Conservation (phyloP, 2,888 invertebrate genomes). For the Drosophila parthenogenetica region DNA sequence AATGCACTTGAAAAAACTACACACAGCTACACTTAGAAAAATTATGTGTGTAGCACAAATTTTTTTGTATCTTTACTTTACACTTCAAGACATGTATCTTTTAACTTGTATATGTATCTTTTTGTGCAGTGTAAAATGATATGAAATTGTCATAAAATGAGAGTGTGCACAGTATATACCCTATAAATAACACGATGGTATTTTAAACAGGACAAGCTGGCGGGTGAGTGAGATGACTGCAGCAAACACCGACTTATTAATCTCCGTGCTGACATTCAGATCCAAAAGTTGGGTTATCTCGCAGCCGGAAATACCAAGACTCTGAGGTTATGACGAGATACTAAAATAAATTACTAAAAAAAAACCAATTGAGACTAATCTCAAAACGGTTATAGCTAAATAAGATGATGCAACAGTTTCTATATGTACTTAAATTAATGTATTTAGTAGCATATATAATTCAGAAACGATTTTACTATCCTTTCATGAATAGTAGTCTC, state of each 20-base stretch:
- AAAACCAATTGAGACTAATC: neutral
- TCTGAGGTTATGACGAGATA: neutral
- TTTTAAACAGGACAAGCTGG: neutral
- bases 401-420: conserved; percentile 2
- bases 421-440: neutral
- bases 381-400: neutral
- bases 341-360: conserved; percentile 2
- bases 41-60: no score
- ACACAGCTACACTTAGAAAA: no score
- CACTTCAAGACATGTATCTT: no score
- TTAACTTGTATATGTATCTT: no score
- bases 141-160: no score
- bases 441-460: neutral
- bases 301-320: conserved; percentile 8
- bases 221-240: neutral
- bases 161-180: neutral
- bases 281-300: conserved; percentile 8
- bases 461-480: no score
- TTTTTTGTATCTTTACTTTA: no score
- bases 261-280: neutral
- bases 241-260: conserved; percentile 3
- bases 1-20: neutral
- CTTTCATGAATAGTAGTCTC: no score
- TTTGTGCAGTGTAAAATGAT: no score
- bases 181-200: neutral